phyloP scores from a whole-genome alignment of 2,797 vertebrate species.

The Phrynocephalus vlangalii region DNA sequence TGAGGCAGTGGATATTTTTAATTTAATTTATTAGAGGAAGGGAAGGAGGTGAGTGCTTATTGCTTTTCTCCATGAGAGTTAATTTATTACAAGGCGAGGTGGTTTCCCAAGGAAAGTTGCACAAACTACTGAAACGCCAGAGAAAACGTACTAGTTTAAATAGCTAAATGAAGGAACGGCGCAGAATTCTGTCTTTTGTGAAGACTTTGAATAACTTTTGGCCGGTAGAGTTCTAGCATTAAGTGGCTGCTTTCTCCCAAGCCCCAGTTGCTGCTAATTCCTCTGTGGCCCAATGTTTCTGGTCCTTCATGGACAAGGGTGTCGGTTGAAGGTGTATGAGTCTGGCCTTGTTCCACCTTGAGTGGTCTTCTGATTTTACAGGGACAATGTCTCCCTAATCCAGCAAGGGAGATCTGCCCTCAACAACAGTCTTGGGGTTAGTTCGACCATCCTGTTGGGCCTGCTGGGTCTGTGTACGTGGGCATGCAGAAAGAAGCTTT shows the following conservation, averaged over 20 bases:
- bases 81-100: constrained; percentile 44
- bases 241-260: constrained; percentile 48
- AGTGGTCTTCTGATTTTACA: constrained; percentile 39
- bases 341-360: constrained; percentile 50
- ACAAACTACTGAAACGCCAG: constrained; percentile 45
- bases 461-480: background rate
- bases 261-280: constrained; percentile 50
- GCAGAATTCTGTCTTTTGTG: constrained; percentile 60
- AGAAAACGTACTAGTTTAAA: constrained; percentile 26
- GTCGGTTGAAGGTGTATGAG: background rate
- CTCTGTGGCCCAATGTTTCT: constrained; percentile 48
- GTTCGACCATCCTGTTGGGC: background rate
- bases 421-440: background rate
- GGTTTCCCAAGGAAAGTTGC: constrained; percentile 49
- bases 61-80: background rate
- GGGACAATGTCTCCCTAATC: background rate
- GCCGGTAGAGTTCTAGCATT: constrained; percentile 45
- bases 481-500: background rate
- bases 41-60: background rate
- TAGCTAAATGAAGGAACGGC: constrained; percentile 36
- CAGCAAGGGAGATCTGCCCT: background rate
- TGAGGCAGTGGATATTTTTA: background rate
- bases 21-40: background rate
- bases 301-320: constrained; percentile 37
- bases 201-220: constrained; percentile 67